Percentiles rank a stretch among this genome's conserved stretches.
These are phyloP conservation scores for Prochilodus magdalenae DNA, from an alignment of 2,113 vertebrate genomes.

Conservation along the genomic window DNA sequence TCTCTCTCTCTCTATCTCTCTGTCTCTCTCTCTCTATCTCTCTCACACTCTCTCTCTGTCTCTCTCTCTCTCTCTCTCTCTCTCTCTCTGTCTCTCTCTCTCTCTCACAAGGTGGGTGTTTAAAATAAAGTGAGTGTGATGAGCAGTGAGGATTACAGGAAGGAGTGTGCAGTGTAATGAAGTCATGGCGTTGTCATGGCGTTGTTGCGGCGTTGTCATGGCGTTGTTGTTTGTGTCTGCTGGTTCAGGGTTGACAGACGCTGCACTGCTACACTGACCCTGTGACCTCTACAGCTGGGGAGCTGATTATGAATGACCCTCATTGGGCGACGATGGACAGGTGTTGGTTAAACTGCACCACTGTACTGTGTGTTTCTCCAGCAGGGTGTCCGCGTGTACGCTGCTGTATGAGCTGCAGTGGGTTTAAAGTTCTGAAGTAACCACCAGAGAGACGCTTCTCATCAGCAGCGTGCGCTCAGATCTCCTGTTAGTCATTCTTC, in stretches of 20 bases:
- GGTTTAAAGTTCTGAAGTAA: too few relatives aligned
- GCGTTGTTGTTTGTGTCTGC: too few relatives aligned
- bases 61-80: conserved; percentile 8
- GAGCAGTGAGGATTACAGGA: too few relatives aligned
- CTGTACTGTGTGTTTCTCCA: too few relatives aligned
- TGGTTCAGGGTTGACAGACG: not conserved
- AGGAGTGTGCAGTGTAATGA: too few relatives aligned
- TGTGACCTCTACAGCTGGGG: not conserved
- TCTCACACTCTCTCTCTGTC: not conserved
- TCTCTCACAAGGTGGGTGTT: not conserved
- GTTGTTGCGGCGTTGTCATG: too few relatives aligned
- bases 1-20: not conserved
- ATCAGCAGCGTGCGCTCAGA: too few relatives aligned
- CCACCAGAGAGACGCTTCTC: too few relatives aligned
- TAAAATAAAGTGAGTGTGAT: too few relatives aligned
- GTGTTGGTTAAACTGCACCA: not conserved
- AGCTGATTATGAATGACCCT: not conserved
- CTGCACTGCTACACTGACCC: not conserved
- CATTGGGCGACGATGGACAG: not conserved
- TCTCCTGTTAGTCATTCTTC: not conserved
- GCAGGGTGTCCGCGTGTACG: too few relatives aligned
- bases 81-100: not conserved
- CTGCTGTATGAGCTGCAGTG: too few relatives aligned
- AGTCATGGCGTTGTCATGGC: too few relatives aligned
- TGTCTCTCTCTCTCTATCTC: not conserved